Conservation (phyloP, 2,888 invertebrate species). For the Halocaridina rubra region DNA sequence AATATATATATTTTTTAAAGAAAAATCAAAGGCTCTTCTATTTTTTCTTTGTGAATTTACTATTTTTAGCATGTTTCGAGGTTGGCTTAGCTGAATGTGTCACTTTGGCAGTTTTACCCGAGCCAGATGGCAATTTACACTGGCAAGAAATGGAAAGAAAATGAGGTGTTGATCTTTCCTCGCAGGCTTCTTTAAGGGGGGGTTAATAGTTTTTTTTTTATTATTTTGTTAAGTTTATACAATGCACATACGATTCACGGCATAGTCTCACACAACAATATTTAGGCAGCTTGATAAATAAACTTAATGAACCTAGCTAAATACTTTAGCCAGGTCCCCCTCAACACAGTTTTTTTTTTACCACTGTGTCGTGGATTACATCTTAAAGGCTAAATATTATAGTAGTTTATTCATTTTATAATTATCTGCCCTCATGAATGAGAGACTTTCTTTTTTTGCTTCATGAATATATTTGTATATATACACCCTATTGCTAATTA, state of each 20-base stretch:
- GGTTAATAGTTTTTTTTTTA: constrained; percentile 3
- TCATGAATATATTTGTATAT: constrained; percentile 53
- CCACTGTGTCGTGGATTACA: constrained; percentile 36
- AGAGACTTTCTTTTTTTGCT: constrained; percentile 39
- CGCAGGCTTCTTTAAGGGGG: neutral
- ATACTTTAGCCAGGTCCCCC: constrained; percentile 14
- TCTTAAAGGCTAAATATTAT: constrained; percentile 41
- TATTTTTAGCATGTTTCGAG: no score
- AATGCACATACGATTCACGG: constrained; percentile 53
- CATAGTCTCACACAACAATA: constrained; percentile 53
- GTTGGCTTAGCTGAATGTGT: no score
- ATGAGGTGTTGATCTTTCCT: neutral
- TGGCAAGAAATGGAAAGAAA: no score
- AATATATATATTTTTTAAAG: no score
- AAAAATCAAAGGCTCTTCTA: no score
- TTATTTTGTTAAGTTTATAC: constrained; percentile 47
- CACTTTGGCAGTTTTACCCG: no score
- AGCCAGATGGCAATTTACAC: no score
- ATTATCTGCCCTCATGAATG: constrained; percentile 39
- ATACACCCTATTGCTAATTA: constrained; percentile 50
- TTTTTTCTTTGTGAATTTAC: no score
- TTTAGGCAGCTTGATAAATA: constrained; percentile 53
- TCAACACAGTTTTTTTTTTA: constrained; percentile 34
- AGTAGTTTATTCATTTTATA: constrained; percentile 50
- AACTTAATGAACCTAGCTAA: constrained; percentile 29